Conservation (phyloP, 2,888 invertebrate species). For the Pseudococcus jackbeardsleyi region DNA sequence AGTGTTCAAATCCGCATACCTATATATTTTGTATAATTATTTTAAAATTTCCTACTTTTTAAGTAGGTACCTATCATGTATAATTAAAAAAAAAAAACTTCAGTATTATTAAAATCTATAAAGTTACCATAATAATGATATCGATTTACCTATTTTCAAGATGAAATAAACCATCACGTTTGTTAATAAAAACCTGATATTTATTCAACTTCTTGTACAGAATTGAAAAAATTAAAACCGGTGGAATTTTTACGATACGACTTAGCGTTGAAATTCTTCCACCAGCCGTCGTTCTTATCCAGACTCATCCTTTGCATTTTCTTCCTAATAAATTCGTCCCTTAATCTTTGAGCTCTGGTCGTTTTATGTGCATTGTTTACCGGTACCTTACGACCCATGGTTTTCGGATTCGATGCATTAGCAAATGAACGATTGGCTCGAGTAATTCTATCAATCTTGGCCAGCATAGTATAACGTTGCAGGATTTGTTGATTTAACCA, state of each 20-base stretch:
- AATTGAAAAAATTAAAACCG: not conserved
- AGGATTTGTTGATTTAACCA: constrained; percentile 46
- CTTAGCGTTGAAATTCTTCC: constrained; percentile 43
- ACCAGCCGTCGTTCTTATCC: constrained; percentile 44
- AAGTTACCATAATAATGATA: not conserved
- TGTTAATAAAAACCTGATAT: not conserved
- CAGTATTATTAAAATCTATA: constrained; percentile 4
- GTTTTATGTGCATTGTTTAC: not conserved
- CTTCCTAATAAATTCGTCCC: constrained; percentile 31
- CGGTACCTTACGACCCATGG: not conserved
- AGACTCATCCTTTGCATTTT: constrained; percentile 25
- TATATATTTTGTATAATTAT: not conserved
- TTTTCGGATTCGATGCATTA: constrained; percentile 15
- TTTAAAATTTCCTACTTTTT: not conserved
- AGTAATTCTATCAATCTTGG: not conserved
- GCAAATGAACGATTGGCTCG: not conserved
- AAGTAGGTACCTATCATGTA: not conserved
- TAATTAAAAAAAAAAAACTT: not conserved
- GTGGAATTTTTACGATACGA: not conserved
- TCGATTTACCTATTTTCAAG: not conserved
- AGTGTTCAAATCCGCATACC: constrained; percentile 68
- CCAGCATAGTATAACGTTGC: not conserved
- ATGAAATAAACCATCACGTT: not conserved
- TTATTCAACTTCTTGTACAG: constrained; percentile 8
- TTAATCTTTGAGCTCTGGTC: not conserved